Conservation (phyloP, 2,888 invertebrate genomes). For the Eupithecia pulchellata region DNA sequence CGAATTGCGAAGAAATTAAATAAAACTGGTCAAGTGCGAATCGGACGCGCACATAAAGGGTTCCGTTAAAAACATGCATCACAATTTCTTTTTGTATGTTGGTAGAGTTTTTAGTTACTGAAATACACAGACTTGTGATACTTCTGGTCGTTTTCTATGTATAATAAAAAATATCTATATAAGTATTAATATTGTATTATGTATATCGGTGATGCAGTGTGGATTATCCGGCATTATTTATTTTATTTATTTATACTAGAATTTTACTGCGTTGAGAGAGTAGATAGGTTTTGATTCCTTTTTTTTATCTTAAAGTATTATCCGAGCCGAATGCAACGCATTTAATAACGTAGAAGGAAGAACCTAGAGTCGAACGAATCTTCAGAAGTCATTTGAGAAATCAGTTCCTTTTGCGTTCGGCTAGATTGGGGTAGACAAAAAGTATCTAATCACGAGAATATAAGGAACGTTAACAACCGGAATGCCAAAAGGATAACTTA, state of each 20-base stretch:
- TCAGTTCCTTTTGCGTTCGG: too few species aligned
- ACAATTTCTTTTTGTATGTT: neutral
- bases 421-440: neutral
- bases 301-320: too few species aligned
- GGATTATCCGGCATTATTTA: too few species aligned
- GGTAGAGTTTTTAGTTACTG: neutral
- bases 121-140: neutral
- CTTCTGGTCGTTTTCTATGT: too few species aligned
- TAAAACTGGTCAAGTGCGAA: neutral
- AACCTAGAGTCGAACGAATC: neutral
- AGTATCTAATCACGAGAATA: neutral
- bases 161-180: too few species aligned
- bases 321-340: neutral
- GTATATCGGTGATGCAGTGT: too few species aligned
- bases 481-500: neutral
- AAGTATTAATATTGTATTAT: too few species aligned
- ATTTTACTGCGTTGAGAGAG: neutral
- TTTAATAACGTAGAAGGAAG: neutral
- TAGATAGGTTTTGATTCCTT: too few species aligned
- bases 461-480: neutral
- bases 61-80: too few species aligned
- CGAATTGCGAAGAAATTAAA: neutral
- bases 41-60: too few species aligned
- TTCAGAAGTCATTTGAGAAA: neutral
- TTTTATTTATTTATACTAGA: neutral